These are phyloP conservation scores for Halichondria panicea DNA, from an alignment of 37 sponge, comb jelly and placozoan species.

Conservation along the genomic window DNA sequence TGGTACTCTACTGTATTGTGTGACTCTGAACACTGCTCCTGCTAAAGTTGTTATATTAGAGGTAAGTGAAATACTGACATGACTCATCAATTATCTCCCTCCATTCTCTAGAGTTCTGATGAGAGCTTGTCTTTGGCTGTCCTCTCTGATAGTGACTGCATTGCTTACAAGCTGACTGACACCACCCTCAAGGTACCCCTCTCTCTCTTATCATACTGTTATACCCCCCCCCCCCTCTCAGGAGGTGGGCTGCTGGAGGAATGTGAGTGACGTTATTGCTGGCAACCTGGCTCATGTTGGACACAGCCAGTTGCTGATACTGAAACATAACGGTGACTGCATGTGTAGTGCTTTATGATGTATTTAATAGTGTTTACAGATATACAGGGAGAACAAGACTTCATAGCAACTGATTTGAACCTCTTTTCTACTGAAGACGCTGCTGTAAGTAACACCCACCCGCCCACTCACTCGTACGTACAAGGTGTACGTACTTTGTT, in stretches of 20 bases:
- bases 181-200: no score
- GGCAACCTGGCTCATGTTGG: slow-evolving; percentile 37
- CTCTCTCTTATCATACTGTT: background rate
- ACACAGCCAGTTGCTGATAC: slow-evolving; percentile 36
- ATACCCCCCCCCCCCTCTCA: background rate
- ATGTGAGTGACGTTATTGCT: background rate
- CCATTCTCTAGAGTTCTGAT: background rate
- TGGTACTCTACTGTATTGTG: background rate
- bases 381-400: background rate
- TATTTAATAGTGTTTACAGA: background rate
- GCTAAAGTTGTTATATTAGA: background rate
- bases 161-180: no score
- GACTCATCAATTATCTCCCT: no score
- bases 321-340: background rate
- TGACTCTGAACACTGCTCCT: slow-evolving; percentile 15
- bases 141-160: no score
- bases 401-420: background rate
- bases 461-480: no score
- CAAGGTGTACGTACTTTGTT: no score
- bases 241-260: slow-evolving; percentile 18
- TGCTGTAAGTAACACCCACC: no score
- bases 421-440: background rate
- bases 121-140: background rate
- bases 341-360: background rate
- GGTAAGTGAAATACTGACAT: slow-evolving; percentile 6